Conservation (phyloP, 2,888 invertebrate genomes). For the Brassicogethes aeneus region DNA sequence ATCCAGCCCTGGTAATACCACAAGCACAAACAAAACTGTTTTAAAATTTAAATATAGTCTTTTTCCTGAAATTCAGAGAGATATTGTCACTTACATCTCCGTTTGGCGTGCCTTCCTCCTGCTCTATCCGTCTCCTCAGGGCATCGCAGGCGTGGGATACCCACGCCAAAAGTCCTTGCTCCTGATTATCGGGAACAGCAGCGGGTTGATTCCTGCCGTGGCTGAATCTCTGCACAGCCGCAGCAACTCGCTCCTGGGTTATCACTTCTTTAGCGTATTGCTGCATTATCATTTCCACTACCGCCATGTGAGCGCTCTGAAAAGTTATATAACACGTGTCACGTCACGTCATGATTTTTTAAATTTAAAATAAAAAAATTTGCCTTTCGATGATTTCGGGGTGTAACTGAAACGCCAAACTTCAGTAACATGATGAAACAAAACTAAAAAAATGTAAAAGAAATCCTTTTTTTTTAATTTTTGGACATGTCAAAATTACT, state of each 20-base stretch:
- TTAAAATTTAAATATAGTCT: too few species aligned
- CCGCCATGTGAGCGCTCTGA: constrained; percentile 92
- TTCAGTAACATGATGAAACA: too few species aligned
- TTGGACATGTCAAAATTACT: too few species aligned
- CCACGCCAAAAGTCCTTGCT: constrained; percentile 81
- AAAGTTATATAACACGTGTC: constrained; percentile 31
- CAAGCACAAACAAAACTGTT: too few species aligned
- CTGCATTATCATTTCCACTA: constrained; percentile 92
- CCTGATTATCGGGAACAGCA: constrained; percentile 52
- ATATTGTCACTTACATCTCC: constrained; percentile 30
- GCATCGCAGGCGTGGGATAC: constrained; percentile 80
- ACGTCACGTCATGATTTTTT: too few species aligned
- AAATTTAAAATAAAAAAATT: too few species aligned
- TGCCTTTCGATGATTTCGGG: too few species aligned
- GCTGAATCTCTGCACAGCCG: constrained; percentile 75
- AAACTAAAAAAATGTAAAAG: too few species aligned
- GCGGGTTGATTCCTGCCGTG: constrained; percentile 43
- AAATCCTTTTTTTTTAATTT: too few species aligned
- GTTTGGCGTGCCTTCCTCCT: constrained; percentile 37
- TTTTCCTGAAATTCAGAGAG: too few species aligned
- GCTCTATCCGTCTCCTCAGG: constrained; percentile 50
- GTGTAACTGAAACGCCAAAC: too few species aligned
- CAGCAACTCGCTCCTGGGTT: constrained; percentile 75
- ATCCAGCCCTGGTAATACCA: too few species aligned
- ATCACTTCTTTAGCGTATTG: constrained; percentile 89